Base-by-base conservation (phyloP, 2,113 vertebrate species). In the Lepidothrix coronata region DNA sequence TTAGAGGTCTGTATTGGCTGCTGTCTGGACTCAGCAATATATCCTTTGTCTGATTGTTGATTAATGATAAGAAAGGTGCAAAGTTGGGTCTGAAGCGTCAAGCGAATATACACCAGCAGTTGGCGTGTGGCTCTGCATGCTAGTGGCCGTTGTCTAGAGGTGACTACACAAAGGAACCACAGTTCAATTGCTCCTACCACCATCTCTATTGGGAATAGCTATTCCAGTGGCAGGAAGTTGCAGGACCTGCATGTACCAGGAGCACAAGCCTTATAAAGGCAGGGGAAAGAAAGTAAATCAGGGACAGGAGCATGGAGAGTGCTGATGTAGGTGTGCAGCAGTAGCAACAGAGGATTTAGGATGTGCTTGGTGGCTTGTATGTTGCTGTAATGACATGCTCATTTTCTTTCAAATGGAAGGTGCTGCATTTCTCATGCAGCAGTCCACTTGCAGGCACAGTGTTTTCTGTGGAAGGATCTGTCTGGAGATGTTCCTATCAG, bases 21-120 rank as follows among this genome's bases (percentile, higher is more conserved):
- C 71, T 87, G 73, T 95, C 77, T 91, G 71, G 63, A 84, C 88
- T 86, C 35, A 85, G 86, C 77, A 86, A 68, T 93, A 89, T 61
- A 91, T 52, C 58, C 67, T 89, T 92, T 84, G 71, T 94, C 86
- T 82, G 88, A 93, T 79, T 88, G 81, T 94, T 95, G 83, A 94
- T 89, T 95, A 93, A 91, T 82, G 74, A 81, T 86, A 89, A 55
- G 82, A 93, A 82, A 68, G 30, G 62, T 61, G 25, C 65, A 58
- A 93, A 84, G 58, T 6, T 66, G 51, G 33, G 65, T 94, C 85
- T 90, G 79, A 91, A 75, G 76, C 24, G 5, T 66, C 22, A 27
- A 43, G 41, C 55, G 71, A 28, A 37, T 52, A 41, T 7, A 21
- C n/a, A 46, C 9, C 61, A 71, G 72, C 54, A 73, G 7, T 4